Evolutionary conservation across 2,113 vertebrate genomes (phyloP), one percentile per base, ranked within the genome.

Genomic region (Megaptera novaeangliae): DNA sequence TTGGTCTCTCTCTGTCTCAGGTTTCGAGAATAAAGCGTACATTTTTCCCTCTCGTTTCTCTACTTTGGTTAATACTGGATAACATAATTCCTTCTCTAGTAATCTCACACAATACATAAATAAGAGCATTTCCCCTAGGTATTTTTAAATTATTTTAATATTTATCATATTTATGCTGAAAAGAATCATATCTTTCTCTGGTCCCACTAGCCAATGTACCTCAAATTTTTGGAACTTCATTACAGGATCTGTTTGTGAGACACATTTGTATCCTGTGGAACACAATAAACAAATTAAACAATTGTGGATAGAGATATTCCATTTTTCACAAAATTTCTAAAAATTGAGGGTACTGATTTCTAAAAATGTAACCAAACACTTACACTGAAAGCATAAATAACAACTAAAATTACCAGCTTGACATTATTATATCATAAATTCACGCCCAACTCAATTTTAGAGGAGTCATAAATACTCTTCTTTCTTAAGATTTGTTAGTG

Each of bases 21-120:
- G 97, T 96, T 97, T 97, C 96, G 98, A 98, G 72, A 97, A 97
- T 95, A 98, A 93, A 74, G 86, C 86, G 46, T 52, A 92, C 92
- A 98, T 97, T 97, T 96, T 94, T 41, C 52, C 88, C 87, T 97
- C 97, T 90, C 96, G 75, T 97, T 98, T 84, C 84, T 97, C 52
- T 86, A 46, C 55, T 98, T 96, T 71, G 71, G 94, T 96, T 98
- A 97, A 97, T 97, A 82, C 61, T 83, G 6, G 12, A 74, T 36
- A 92, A 91, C 52, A n/a, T 68, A 81, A 96, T 88, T 80, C 41
- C 96, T 98, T 97, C 90, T 91, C 12, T 97, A 83, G 21, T 95
- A 13, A 95, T 97, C 95, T 96, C 49, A 90, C 88, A 95, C 49
- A 93, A 89, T 66, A 25, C 36, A 85, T 87, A 93, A 93, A 82